These are phyloP conservation scores for Pseudopipra pipra DNA, from an alignment of 2,113 vertebrate genomes.

Conservation along the genomic window DNA sequence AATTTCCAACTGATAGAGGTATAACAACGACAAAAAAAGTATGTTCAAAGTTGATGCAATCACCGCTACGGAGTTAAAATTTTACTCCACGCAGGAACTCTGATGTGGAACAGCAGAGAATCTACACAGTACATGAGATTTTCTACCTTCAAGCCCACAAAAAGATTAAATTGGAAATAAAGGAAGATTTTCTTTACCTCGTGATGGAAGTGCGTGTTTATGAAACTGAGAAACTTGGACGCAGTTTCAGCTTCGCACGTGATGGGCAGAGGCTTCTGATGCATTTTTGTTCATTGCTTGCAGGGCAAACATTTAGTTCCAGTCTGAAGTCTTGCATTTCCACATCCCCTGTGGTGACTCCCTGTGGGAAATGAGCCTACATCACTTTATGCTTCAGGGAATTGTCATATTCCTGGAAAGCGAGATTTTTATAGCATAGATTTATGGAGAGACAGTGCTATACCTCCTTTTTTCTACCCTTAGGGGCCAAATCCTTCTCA, in stretches of 20 bases:
- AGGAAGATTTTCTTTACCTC: background rate
- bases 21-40: background rate
- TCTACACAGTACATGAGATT: background rate
- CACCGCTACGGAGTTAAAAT: background rate
- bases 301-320: background rate
- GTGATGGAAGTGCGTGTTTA: fast-evolving
- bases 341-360: background rate
- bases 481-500: background rate
- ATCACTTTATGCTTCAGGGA: background rate
- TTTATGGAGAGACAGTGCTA: background rate
- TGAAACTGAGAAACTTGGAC: background rate
- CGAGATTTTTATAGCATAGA: background rate
- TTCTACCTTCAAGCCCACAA: background rate
- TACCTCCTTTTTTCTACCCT: background rate
- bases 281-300: background rate
- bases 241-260: fast-evolving
- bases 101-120: background rate
- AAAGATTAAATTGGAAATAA: background rate
- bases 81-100: background rate
- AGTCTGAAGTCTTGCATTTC: background rate
- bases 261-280: background rate
- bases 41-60: background rate
- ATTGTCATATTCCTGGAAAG: background rate
- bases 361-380: background rate
- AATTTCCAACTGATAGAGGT: background rate